A percentile compares a stretch with the other conserved stretches of the same genome.
These are phyloP conservation scores for Masticophis lateralis DNA, from an alignment of 2,797 vertebrate genomes.

Conservation along the genomic window DNA sequence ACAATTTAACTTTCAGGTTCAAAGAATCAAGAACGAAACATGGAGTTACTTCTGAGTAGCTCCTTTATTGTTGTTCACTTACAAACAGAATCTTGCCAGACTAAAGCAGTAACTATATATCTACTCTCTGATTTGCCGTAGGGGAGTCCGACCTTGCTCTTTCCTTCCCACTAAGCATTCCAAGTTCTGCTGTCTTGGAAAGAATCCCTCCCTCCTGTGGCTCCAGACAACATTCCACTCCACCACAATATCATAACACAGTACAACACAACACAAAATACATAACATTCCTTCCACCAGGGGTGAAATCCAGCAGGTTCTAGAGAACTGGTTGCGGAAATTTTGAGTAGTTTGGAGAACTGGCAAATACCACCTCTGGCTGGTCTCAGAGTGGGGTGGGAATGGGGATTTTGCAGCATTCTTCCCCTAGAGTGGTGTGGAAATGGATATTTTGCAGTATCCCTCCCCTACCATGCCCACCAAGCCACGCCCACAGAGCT, in stretches of 20 bases:
- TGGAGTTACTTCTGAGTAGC: neutral
- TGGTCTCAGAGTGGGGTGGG: too few species aligned
- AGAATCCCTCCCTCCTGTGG: neutral
- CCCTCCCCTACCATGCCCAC: too few species aligned
- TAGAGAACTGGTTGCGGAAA: too few species aligned
- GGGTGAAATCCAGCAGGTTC: too few species aligned
- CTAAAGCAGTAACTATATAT: neutral
- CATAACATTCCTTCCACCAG: neutral
- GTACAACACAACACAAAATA: neutral
- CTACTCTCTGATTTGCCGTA: neutral
- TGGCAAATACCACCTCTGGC: too few species aligned
- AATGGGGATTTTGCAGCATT: too few species aligned
- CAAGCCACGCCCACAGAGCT: too few species aligned
- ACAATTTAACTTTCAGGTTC: neutral
- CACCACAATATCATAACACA: neutral
- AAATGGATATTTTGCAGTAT: too few species aligned
- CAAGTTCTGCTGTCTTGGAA: neutral
- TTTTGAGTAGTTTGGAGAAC: too few species aligned
- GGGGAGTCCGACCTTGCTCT: neutral
- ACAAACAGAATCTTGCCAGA: neutral
- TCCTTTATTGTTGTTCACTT: neutral
- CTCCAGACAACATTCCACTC: neutral
- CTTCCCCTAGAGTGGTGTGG: too few species aligned
- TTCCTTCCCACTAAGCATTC: too few species aligned
- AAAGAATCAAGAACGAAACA: neutral